Evolutionary conservation across 2,113 vertebrate species (phyloP).

Genomic region (Sarotherodon lohbergeri): DNA sequence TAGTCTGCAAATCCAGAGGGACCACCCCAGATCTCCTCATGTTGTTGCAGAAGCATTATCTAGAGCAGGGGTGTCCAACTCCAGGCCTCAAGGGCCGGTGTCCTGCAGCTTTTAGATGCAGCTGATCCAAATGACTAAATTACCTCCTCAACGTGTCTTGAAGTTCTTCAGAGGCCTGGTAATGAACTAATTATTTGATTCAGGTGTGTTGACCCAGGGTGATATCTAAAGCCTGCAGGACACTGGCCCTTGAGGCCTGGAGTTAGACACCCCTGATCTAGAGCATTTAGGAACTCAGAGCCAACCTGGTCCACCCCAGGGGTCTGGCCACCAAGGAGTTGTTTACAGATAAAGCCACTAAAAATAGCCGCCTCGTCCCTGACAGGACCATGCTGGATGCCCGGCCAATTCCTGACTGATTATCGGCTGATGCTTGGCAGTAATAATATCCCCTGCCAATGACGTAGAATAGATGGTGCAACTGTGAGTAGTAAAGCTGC

Average conservation of each 20-base stretch:
- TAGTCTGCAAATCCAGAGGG: background rate
- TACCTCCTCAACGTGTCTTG: background rate
- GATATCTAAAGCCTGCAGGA: background rate
- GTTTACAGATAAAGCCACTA: background rate
- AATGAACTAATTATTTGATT: background rate
- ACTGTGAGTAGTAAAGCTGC: background rate
- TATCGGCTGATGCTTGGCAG: background rate
- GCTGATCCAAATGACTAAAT: background rate
- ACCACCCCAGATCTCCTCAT: background rate
- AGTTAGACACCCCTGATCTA: background rate
- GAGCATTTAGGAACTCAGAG: background rate
- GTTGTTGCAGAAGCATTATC: background rate
- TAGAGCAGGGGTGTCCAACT: background rate
- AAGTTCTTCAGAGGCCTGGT: background rate
- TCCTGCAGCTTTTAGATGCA: background rate
- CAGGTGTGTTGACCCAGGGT: background rate
- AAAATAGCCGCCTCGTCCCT: background rate
- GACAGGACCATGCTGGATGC: background rate
- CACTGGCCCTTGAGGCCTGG: background rate
- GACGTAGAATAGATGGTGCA: background rate
- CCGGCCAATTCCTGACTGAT: background rate
- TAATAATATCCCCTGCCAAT: background rate
- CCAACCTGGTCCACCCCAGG: background rate
- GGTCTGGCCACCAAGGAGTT: background rate
- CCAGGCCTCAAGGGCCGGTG: background rate